phyloP scores from a whole-genome alignment of 2,113 vertebrate genomes.

The Notothenia coriiceps region DNA sequence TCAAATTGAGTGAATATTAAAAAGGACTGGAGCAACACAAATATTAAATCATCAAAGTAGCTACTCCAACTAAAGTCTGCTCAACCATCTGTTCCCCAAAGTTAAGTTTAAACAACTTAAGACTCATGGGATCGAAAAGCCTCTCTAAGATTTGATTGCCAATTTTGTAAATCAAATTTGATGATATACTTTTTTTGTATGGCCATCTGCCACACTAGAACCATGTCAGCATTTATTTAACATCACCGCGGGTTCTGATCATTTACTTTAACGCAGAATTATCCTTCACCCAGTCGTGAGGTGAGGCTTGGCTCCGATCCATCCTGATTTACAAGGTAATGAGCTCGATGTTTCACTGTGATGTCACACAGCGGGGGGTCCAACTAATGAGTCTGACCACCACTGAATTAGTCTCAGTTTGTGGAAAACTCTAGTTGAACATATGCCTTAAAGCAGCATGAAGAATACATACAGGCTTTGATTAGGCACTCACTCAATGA shows the following conservation, averaged over 20 bases:
- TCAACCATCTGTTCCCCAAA: constrained; percentile 58
- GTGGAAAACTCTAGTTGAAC: constrained; percentile 54
- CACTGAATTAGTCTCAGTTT: constrained; percentile 41
- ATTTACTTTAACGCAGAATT: constrained; percentile 48
- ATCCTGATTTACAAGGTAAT: constrained; percentile 64
- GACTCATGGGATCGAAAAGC: constrained; percentile 49
- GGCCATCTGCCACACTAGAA: constrained; percentile 56
- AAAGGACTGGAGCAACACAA: neutral
- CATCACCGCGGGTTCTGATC: neutral
- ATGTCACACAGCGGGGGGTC: constrained; percentile 56
- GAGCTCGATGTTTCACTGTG: constrained; percentile 67
- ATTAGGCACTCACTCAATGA: constrained; percentile 48
- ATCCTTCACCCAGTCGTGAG: constrained; percentile 35
- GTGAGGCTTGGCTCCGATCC: constrained; percentile 57
- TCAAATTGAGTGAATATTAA: constrained; percentile 4
- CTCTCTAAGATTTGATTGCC: constrained; percentile 32
- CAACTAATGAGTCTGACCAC: constrained; percentile 64
- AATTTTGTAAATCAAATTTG: constrained; percentile 45
- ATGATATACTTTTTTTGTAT: constrained; percentile 25
- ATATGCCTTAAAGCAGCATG: constrained; percentile 56
- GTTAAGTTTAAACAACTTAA: constrained; percentile 51
- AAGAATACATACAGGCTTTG: constrained; percentile 50
- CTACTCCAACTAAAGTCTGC: constrained; percentile 24
- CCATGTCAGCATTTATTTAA: constrained; percentile 46
- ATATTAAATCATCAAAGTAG: constrained; percentile 33